Evolutionary conservation across 2,888 invertebrate genomes (phyloP).

Genomic region (Eucriotettix oculatus): DNA sequence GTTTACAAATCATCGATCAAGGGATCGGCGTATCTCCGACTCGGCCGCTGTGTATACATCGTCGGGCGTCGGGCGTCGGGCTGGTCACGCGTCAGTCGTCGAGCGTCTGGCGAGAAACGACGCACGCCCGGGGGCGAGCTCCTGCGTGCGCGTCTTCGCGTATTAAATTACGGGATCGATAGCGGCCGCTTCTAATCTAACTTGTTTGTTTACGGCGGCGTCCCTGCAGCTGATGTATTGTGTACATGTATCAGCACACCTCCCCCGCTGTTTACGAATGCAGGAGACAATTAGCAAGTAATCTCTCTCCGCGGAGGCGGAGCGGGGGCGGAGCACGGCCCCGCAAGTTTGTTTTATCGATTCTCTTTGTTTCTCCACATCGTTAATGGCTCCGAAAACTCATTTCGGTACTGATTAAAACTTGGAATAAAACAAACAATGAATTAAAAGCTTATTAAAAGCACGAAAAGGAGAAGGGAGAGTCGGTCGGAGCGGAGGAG

Average conservation of each 20-base stretch:
- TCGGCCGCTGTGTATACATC: not conserved
- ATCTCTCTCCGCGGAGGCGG: slow-evolving; percentile 13
- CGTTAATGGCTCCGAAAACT: slow-evolving; percentile 16
- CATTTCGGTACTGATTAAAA: slow-evolving; percentile 16
- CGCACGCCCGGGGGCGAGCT: not conserved
- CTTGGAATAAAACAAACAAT: slow-evolving; percentile 16
- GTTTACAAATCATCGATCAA: slow-evolving; percentile 13
- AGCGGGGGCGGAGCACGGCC: slow-evolving; percentile 10
- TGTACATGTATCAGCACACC: slow-evolving; percentile 8
- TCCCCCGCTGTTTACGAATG: slow-evolving; percentile 14
- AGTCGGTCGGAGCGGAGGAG: slow-evolving; percentile 9
- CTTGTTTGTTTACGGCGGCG: slow-evolving; percentile 10
- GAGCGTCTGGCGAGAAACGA: not conserved
- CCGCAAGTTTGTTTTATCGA: slow-evolving; percentile 15
- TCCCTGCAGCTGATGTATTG: slow-evolving; percentile 3
- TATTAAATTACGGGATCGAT: slow-evolving; percentile 3
- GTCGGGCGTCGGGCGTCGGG: not conserved
- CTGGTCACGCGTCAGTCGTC: too few species aligned
- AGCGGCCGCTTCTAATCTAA: slow-evolving; percentile 9
- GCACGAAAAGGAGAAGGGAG: slow-evolving; percentile 14
- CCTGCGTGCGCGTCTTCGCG: not conserved
- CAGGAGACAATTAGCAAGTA: slow-evolving; percentile 15
- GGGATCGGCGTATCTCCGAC: slow-evolving; percentile 6
- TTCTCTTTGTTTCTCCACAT: slow-evolving; percentile 16
- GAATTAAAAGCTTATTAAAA: slow-evolving; percentile 16